Base-by-base conservation (phyloP, 2,888 invertebrate species). In the Allygus modestus region DNA sequence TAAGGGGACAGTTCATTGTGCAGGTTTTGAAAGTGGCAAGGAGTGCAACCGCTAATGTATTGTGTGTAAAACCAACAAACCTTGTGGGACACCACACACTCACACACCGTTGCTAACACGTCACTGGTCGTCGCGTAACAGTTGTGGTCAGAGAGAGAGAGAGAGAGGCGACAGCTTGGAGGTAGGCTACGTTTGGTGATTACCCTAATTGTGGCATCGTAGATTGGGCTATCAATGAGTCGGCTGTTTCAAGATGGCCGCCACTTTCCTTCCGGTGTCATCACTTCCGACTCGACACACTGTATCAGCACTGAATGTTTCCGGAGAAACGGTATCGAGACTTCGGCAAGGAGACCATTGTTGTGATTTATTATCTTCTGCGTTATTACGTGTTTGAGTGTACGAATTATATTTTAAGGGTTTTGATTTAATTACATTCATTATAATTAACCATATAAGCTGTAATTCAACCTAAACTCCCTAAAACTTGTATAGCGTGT, bases 221-320 rank as follows among this genome's bases (percentile, higher is more conserved):
- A 20, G 71, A 41, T 41, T 77, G 28, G 31, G 31, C 79, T 33
- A 79, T 79, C 79, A 79, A 77, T 77, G 77, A 77, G 51, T 77
- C 41, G 51, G 51, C 43, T 7, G 77, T 23, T 31, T 20, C 33
- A 51, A 79, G 33, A 79, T 58, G 54, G 79, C 51, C 33, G 58
- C 28, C 37, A 23, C 79, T 79, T 79, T 79, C 79, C 58, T 79
- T 79, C 79, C 79, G 79, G 79, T 79, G 79, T 58, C 79, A 79
- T 79, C 79, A 79, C 79, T 43, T 77, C 77, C 46, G 23, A 26
- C 2, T 33, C 31, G 79, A 58, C 79, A 79, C 79, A 79, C 79
- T 77, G 54, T n/a, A n/a, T 77, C 28, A 51, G 23, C 79, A 17
- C 17, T 17, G 7, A 17, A 58, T 79, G 31, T 28, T 51, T 79